phyloP scores from a whole-genome alignment of 2,113 vertebrate genomes.

The Hepsetus odoe region DNA sequence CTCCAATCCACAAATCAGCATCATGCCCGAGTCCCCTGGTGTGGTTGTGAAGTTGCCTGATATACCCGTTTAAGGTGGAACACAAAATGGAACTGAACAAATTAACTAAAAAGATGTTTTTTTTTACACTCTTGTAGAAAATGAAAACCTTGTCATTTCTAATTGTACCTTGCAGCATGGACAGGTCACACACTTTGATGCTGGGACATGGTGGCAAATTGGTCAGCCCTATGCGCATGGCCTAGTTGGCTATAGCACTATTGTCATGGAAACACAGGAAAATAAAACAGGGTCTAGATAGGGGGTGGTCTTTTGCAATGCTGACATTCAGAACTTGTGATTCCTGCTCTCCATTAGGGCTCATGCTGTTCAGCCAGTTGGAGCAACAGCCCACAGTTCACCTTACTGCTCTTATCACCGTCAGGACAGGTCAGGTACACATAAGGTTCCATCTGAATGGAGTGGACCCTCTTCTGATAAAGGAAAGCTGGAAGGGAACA shows the following conservation, averaged over 20 bases:
- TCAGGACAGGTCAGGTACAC: no score
- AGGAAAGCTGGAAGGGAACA: no score
- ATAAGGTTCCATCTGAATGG: no score
- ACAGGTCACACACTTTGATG: slow-evolving; percentile 13
- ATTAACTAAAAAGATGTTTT: no score
- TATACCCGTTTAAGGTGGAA: no score
- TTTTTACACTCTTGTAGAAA: neutral
- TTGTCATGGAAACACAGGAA: slow-evolving; percentile 62
- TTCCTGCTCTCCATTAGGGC: slow-evolving; percentile 58
- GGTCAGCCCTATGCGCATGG: slow-evolving; percentile 57
- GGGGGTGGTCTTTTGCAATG: slow-evolving; percentile 60
- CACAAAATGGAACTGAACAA: no score
- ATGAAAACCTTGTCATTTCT: slow-evolving; percentile 61
- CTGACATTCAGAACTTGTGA: slow-evolving; percentile 70
- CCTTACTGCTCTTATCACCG: no score
- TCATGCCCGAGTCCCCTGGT: no score
- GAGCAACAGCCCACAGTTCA: no score
- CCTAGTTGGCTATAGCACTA: slow-evolving; percentile 63
- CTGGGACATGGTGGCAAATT: slow-evolving; percentile 44
- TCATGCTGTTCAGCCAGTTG: slow-evolving; percentile 45
- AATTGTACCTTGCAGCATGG: slow-evolving; percentile 41
- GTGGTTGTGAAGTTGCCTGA: no score
- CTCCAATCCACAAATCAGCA: no score
- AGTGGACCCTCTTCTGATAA: no score
- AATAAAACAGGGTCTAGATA: slow-evolving; percentile 56